These are phyloP conservation scores for Zophobas morio DNA, from an alignment of 1,140 invertebrate species.

Conservation along the genomic window DNA sequence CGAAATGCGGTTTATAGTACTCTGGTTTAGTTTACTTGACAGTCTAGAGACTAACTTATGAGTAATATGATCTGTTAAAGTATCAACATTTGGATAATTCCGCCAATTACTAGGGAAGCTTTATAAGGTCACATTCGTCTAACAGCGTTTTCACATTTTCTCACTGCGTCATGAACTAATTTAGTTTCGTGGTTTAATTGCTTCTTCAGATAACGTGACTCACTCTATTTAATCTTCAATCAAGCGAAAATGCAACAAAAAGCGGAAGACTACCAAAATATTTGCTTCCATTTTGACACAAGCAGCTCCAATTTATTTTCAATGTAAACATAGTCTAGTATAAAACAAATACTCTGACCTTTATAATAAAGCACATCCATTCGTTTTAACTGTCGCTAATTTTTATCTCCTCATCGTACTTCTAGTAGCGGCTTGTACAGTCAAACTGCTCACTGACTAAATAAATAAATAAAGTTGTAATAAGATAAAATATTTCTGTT, in stretches of 20 bases:
- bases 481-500: too few relatives aligned
- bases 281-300: too few relatives aligned
- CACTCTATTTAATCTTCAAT: background rate
- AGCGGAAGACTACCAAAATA: background rate
- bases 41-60: background rate
- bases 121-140: slow-evolving; percentile 14
- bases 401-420: too few relatives aligned
- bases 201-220: background rate
- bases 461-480: too few relatives aligned
- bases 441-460: too few relatives aligned
- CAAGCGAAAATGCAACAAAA: too few relatives aligned
- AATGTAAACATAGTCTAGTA: too few relatives aligned
- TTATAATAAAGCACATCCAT: too few relatives aligned
- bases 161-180: slow-evolving; percentile 23
- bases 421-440: too few relatives aligned
- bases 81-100: slow-evolving; percentile 26
- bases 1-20: slow-evolving; percentile 20
- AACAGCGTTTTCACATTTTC: slow-evolving; percentile 16
- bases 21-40: background rate
- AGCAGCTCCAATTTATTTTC: too few relatives aligned
- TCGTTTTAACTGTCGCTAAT: too few relatives aligned
- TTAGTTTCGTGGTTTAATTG: slow-evolving; percentile 24
- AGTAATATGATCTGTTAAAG: slow-evolving; percentile 12
- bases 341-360: too few relatives aligned
- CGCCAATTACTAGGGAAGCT: slow-evolving; percentile 27